A percentile compares a stretch with the other conserved stretches of the same genome.
Conservation (phyloP, 2,797 vertebrate species). For the Sebastes vulpes region DNA sequence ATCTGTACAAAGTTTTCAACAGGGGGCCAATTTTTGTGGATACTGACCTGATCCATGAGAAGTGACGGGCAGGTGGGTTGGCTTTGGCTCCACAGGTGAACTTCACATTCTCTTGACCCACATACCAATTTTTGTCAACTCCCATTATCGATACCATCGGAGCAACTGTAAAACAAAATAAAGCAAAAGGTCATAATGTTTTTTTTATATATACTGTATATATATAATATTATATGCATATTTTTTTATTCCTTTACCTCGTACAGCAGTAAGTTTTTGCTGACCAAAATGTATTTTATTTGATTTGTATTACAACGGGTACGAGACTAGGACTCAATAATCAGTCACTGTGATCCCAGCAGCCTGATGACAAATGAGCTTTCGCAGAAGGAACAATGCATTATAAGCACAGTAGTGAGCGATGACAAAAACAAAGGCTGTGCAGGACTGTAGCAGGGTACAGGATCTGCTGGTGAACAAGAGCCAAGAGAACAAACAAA, state of each 20-base stretch:
- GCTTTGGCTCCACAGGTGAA: conserved; percentile 93
- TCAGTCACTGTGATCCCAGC: conserved; percentile 44
- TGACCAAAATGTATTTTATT: conserved; percentile 2
- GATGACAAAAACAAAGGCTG: conserved; percentile 51
- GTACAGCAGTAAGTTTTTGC: neutral
- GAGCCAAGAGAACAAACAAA: conserved; percentile 70
- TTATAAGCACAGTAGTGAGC: conserved; percentile 52
- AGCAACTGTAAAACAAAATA: conserved; percentile 86
- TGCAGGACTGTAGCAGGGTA: conserved; percentile 38
- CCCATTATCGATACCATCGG: conserved; percentile 91
- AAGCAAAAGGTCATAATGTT: neutral
- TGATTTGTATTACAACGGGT: neutral
- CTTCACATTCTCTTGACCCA: conserved; percentile 92
- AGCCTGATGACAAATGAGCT: conserved; percentile 63
- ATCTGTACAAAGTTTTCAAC: neutral
- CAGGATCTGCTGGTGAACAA: conserved; percentile 48
- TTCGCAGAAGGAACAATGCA: conserved; percentile 64
- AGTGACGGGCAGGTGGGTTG: conserved; percentile 91
- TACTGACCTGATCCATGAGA: conserved; percentile 93
- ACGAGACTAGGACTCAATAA: conserved; percentile 39
- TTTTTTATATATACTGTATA: neutral
- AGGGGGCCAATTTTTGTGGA: neutral
- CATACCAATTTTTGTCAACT: conserved; percentile 92
- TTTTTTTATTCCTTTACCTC: neutral
- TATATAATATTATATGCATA: neutral